Evolutionary conservation across 2,797 vertebrate species (phyloP).

Genomic region (Morelia viridis): DNA sequence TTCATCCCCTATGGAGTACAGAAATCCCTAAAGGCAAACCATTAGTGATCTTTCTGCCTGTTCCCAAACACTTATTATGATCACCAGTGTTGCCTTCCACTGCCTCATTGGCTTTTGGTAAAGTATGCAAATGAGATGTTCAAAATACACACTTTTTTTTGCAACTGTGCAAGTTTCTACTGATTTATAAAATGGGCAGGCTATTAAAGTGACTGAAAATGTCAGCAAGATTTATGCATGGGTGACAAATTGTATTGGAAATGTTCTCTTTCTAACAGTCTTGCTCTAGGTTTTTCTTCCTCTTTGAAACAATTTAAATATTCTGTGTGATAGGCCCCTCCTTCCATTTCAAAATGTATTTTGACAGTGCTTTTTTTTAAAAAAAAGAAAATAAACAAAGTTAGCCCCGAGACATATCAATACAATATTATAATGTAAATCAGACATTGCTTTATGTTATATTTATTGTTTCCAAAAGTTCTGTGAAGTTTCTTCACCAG

Average conservation of each 20-base stretch:
- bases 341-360: slow-evolving; percentile 69
- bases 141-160: slow-evolving; percentile 98
- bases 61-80: slow-evolving; percentile 99
- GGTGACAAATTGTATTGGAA: slow-evolving; percentile 98
- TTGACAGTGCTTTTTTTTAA: slow-evolving; percentile 72
- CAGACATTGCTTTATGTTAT: slow-evolving; percentile 50
- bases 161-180: slow-evolving; percentile 99
- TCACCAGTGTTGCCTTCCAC: slow-evolving; percentile 93
- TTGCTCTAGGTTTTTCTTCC: slow-evolving; percentile 67
- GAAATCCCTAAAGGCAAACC: slow-evolving; percentile 99
- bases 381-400: slow-evolving; percentile 75
- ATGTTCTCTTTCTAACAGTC: slow-evolving; percentile 80
- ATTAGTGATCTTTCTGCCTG: slow-evolving; percentile 99
- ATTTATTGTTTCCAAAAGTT: slow-evolving; percentile 34
- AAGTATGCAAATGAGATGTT: slow-evolving; percentile 99
- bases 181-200: slow-evolving; percentile 94
- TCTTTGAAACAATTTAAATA: slow-evolving; percentile 67
- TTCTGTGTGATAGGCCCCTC: slow-evolving; percentile 61
- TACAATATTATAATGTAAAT: slow-evolving; percentile 64
- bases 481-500: slow-evolving; percentile 45
- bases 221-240: slow-evolving; percentile 99
- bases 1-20: slow-evolving; percentile 99
- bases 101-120: slow-evolving; percentile 99
- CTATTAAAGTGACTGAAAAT: slow-evolving; percentile 99
- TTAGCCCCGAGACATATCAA: slow-evolving; percentile 65